These are phyloP conservation scores for Lanistes nyassanus DNA, from an alignment of 1,140 invertebrate genomes.

Conservation along the genomic window DNA sequence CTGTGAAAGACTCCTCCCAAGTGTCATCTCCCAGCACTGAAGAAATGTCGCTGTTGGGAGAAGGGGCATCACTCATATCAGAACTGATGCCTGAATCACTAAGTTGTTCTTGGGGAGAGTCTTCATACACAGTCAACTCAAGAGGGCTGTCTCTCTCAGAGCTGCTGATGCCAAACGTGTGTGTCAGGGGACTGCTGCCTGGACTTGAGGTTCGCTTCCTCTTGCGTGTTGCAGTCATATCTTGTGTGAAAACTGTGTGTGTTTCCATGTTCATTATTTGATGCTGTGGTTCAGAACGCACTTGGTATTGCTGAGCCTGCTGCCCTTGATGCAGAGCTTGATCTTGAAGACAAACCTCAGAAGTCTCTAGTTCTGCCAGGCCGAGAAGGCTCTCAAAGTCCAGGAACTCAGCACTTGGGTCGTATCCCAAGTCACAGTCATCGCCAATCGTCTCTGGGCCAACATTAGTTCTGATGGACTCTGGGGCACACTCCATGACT, in stretches of 20 bases:
- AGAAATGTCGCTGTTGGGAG: slow-evolving; percentile 40
- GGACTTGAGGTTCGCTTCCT: slow-evolving; percentile 21
- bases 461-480: too few relatives aligned
- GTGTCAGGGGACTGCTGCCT: slow-evolving; percentile 21
- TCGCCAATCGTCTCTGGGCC: too few relatives aligned
- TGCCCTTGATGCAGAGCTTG: too few relatives aligned
- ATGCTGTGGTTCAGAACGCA: neutral
- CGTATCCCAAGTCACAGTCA: too few relatives aligned
- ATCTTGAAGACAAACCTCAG: too few relatives aligned
- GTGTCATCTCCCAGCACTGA: too few relatives aligned
- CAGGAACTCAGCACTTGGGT: too few relatives aligned
- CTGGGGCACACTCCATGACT: too few relatives aligned
- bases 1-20: too few relatives aligned
- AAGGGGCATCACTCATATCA: slow-evolving; percentile 48
- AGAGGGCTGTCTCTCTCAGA: slow-evolving; percentile 19
- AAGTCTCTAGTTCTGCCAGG: too few relatives aligned
- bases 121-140: slow-evolving; percentile 14
- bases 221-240: slow-evolving; percentile 10
- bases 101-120: slow-evolving; percentile 4
- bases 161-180: slow-evolving; percentile 11
- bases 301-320: neutral
- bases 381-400: too few relatives aligned
- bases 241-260: slow-evolving; percentile 2
- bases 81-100: slow-evolving; percentile 46
- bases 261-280: neutral